Evolutionary conservation across 2,888 invertebrate genomes (phyloP), one percentile per base, ranked within the genome.

Genomic region (Calliphora vomitoria): DNA sequence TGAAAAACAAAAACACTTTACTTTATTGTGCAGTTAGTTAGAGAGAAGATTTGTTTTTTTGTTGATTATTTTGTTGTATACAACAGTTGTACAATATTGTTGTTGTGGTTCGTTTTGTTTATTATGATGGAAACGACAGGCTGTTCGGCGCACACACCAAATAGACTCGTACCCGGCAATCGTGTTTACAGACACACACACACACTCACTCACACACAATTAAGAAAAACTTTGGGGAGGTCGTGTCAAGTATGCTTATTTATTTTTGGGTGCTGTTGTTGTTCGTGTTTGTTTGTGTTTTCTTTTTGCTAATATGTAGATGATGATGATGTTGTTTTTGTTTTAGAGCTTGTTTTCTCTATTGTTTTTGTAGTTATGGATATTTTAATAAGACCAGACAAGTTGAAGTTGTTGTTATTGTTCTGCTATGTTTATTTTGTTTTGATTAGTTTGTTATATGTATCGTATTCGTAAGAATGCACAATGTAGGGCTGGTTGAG

Each of bases 141-240:
- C 68, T 71, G 68, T 68, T 68, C 66, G 47, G 18, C 35, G 15
- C 74, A 50, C 35, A 41, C 50, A 15, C 20, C 13, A 20, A 66
- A 25, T n/a, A 38, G 35, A 31, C 20, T 79, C 25, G 35, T n/a
- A 64, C 38, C 38, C 13, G 10, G 18, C 13, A 66, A 47, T 72
- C 41, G 47, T 66, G 66, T 55, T 8, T 66, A 53, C 58, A 58
- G 8, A 60, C 35, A 80, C 25, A 25, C 25, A n/a, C n/a, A n/a
- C 60, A 31, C 6, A 15, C 38, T 64, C 20, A 62, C 60, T 41
- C 18, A 18, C 53, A 55, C 25, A 74, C 64, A 75, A 87, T 85
- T 81, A 53, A 35, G 60, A 82, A 82, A 47, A 84, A 85, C 86
- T 85, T 88, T 88, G 85, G 87, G 88, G 89, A 88, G 89, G 88